Percentiles rank a stretch among this genome's conserved stretches.
phyloP scores from a whole-genome alignment of 2,888 invertebrate species.

The Apoderus coryli region DNA sequence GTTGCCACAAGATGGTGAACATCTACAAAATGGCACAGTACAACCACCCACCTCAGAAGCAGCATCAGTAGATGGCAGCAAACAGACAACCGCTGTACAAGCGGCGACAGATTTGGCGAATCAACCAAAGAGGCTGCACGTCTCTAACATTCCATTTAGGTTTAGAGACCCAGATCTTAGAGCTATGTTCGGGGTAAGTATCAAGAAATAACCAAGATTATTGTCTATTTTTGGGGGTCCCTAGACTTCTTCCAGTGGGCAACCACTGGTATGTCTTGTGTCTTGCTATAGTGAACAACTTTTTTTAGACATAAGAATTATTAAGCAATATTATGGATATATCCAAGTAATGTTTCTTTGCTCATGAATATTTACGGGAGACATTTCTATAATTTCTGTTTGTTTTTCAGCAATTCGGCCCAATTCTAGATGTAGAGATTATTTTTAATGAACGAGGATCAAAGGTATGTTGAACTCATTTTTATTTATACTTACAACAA shows the following conservation, averaged over 20 bases:
- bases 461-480: slow-evolving; percentile 80
- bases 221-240: no score
- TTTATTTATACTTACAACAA: no score
- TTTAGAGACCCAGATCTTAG: slow-evolving; percentile 98
- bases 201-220: no score
- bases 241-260: no score
- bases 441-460: slow-evolving; percentile 99
- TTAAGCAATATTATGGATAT: no score
- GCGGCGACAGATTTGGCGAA: slow-evolving; percentile 41
- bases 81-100: slow-evolving; percentile 25
- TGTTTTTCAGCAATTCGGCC: slow-evolving; percentile 89
- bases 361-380: no score
- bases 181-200: slow-evolving; percentile 93
- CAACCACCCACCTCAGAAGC: slow-evolving; percentile 23
- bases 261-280: no score
- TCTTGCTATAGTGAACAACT: no score
- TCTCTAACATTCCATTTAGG: slow-evolving; percentile 99
- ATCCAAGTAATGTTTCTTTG: no score
- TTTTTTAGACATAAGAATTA: no score
- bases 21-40: slow-evolving; percentile 20
- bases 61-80: slow-evolving; percentile 17
- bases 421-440: slow-evolving; percentile 98
- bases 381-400: no score
- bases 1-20: slow-evolving; percentile 15
- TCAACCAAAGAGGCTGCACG: slow-evolving; percentile 92